A percentile compares a stretch with the other conserved stretches of the same genome.
Evolutionary conservation across 1,140 invertebrate genomes (phyloP).

Genomic region (Drosophila virilis): DNA sequence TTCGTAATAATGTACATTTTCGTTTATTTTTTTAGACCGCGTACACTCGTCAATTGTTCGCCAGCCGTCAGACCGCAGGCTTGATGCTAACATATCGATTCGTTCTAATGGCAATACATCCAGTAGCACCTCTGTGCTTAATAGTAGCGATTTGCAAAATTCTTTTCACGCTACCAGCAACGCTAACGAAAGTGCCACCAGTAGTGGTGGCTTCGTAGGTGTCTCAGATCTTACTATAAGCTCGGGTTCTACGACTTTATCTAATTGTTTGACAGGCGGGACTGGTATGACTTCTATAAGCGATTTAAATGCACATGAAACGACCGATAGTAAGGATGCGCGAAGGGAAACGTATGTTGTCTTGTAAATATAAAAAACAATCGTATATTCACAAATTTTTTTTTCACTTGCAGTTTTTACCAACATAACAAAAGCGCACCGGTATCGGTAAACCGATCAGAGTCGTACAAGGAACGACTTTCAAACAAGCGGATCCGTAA

Average conservation of each 20-base stretch:
- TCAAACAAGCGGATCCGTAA: constrained; percentile 88
- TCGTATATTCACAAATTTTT: not conserved
- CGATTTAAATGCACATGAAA: constrained; percentile 71
- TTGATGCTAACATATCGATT: constrained; percentile 76
- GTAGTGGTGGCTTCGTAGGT: constrained; percentile 41
- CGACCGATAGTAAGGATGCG: constrained; percentile 64
- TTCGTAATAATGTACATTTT: not conserved
- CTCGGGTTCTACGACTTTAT: constrained; percentile 48
- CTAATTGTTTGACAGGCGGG: constrained; percentile 45
- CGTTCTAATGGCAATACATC: constrained; percentile 80
- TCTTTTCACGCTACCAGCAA: constrained; percentile 64
- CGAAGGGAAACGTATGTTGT: constrained; percentile 68
- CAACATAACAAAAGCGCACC: constrained; percentile 78
- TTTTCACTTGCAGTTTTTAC: constrained; percentile 58
- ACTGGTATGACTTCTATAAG: constrained; percentile 36
- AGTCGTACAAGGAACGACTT: constrained; percentile 83
- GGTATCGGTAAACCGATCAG: constrained; percentile 82
- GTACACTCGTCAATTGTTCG: constrained; percentile 74
- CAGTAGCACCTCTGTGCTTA: constrained; percentile 60
- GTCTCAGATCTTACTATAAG: constrained; percentile 51
- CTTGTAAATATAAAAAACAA: not conserved
- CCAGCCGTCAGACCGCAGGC: constrained; percentile 79
- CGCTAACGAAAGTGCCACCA: constrained; percentile 54
- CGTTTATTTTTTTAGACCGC: constrained; percentile 59
- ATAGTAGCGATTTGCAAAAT: constrained; percentile 70